Evolutionary conservation across 2,113 vertebrate genomes (phyloP), one percentile per base, ranked within the genome.

Genomic region (Phyllostomus hastatus): DNA sequence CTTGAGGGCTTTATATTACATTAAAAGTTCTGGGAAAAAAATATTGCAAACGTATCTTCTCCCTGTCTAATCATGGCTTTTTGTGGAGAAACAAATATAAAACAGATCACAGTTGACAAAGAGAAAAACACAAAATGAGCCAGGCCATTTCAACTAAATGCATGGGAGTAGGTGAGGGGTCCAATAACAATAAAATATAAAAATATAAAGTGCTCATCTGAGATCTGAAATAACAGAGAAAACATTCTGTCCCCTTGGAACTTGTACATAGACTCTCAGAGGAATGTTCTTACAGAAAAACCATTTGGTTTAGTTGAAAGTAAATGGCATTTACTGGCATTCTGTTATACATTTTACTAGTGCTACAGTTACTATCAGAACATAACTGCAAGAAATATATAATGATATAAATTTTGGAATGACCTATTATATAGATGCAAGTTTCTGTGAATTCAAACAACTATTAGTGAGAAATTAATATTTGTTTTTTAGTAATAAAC

Each of bases 381-480:
- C 54, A 72, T 31, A 54, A 66, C 17, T 87, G 12, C 72, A 61
- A 72, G 15, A 41, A 41, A 59, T 35, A 11, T 50, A 8, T 12
- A 82, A 61, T 59, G 14, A 81, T 50, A 52, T 52, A 35, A 31
- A n/a, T 50, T 57, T 67, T 75, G 14, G 35, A 67, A 67, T 88
- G 35, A 75, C 10, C 57, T 50, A 5, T 35, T 52, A 28, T 41
- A 24, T 4, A 90, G 22, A 64, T 52, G 9, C 2, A 69, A 35
- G 20, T 89, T 84, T 33, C 72, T 93, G 11, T 54, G 73, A 31
- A 87, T 87, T 73, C 38, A 46, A 87, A 81, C 11, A 91, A n/a
- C 6, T 88, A 1, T 67, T 69, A 70, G 19, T 15, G 66, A 57
- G 4, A 88, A 82, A 88, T 48, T 12, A 67, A 24, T n/a, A 73